A percentile compares a stretch with the other conserved stretches of the same genome.
These are phyloP conservation scores for Ictidomys tridecemlineatus DNA, from an alignment of 2,113 vertebrate genomes.

Conservation along the genomic window DNA sequence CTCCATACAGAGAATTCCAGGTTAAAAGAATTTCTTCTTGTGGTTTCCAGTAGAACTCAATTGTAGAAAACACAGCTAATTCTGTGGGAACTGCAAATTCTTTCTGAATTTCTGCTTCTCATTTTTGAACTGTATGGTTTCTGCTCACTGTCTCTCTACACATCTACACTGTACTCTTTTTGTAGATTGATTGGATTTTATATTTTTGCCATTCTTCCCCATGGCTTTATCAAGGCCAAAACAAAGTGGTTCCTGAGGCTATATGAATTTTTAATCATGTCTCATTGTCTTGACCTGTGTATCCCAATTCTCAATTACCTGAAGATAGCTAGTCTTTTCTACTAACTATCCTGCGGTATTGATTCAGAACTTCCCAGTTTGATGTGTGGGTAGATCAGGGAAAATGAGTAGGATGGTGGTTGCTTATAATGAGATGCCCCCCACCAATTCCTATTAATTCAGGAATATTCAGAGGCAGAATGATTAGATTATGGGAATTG, in stretches of 20 bases:
- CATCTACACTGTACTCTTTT: not conserved
- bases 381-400: not conserved
- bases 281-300: not conserved
- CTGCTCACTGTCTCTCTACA: not conserved
- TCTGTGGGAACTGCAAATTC: not conserved
- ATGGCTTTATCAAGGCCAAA: not conserved
- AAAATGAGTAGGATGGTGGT: not conserved
- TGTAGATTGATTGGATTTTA: not conserved
- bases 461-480: too few relatives aligned
- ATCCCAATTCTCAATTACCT: not conserved
- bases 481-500: too few relatives aligned
- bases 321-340: not conserved
- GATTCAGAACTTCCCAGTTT: not conserved
- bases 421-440: too few relatives aligned
- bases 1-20: not conserved
- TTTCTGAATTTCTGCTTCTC: not conserved
- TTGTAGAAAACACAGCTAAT: not conserved
- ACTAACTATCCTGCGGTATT: not conserved
- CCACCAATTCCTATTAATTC: too few relatives aligned
- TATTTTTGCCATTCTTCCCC: not conserved
- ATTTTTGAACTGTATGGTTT: not conserved
- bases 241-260: not conserved
- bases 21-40: conserved; percentile 9
- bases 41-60: not conserved
- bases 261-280: not conserved